Conservation (phyloP, 2,888 invertebrate species). For the Slavum lentiscoides region DNA sequence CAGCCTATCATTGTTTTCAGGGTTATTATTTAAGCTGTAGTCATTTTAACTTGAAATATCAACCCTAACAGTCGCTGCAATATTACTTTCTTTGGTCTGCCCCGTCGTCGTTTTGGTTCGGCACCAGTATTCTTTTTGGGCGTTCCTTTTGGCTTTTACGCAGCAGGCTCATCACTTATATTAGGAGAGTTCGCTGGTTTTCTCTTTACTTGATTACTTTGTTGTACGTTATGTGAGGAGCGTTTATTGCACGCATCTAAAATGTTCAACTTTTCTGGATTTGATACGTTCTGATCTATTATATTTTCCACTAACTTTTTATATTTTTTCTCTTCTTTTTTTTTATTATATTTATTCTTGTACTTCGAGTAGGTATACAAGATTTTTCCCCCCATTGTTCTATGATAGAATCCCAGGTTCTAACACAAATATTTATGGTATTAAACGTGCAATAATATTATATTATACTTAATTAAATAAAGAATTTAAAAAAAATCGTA, state of each 20-base stretch:
- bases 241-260: constrained; percentile 47
- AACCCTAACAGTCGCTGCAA: neutral
- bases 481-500: too few relatives aligned
- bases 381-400: constrained; percentile 23
- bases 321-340: constrained; percentile 23
- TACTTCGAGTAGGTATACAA: constrained; percentile 26
- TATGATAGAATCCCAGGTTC: too few relatives aligned
- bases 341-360: constrained; percentile 28
- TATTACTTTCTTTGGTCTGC: constrained; percentile 7
- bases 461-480: too few relatives aligned
- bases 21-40: neutral
- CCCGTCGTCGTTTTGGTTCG: neutral
- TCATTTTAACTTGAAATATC: neutral
- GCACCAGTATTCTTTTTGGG: too few relatives aligned
- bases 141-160: constrained; percentile 8
- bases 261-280: constrained; percentile 47
- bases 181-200: neutral
- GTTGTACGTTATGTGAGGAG: constrained; percentile 15
- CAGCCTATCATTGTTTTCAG: neutral
- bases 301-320: constrained; percentile 12
- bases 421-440: constrained; percentile 35
- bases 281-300: constrained; percentile 43
- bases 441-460: constrained; percentile 41
- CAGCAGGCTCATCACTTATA: neutral
- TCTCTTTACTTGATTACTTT: constrained; percentile 30